Evolutionary conservation across 2,113 vertebrate genomes (phyloP), one percentile per base, ranked within the genome.

Genomic region (Himantopus leucocephalus): DNA sequence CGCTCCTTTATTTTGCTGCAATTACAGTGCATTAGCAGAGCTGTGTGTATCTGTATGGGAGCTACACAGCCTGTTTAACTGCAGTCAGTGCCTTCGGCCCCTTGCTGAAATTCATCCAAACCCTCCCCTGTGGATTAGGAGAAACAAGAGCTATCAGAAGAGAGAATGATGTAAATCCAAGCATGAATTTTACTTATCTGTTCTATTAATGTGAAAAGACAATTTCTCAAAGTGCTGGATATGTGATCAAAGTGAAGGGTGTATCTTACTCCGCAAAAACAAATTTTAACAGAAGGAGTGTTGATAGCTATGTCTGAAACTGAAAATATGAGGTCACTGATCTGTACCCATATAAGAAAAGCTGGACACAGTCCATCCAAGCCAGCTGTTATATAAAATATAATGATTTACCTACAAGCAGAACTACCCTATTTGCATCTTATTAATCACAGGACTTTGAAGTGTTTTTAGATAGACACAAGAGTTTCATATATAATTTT

Each of bases 301-400:
- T 96, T 98, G 98, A 98, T 98, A 97, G 96, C 87, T 97, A 67
- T 96, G 93, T 91, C 97, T 95, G 94, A 96, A 94, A 93, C 92
- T 92, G 97, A 92, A 97, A 97, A 92, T 94, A 96, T 80, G 89
- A 98, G 95, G 97, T 97, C 96, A 97, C 93, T 96, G 94, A 66
- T 97, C 97, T 96, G 89, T 81, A 96, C 96, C 96, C 93, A 32
- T 89, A 70, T 72, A 95, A 90, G 59, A 95, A 96, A 98, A 97
- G 58, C 95, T 98, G 97, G 95, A 97, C 88, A 83, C 35, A 68
- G 32, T 96, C 98, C 98, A 98, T 95, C 76, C 96, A 95, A 97
- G 88, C 41, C 96, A 98, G 97, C 96, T 98, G 97, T 77, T 97
- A 85, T 82, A 72, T 92, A 94, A 96, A 96, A 92, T 92, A 76